A percentile compares a stretch with the other conserved stretches of the same genome.
Evolutionary conservation across 2,113 vertebrate genomes (phyloP).

Genomic region (Callocephalon fimbriatum): DNA sequence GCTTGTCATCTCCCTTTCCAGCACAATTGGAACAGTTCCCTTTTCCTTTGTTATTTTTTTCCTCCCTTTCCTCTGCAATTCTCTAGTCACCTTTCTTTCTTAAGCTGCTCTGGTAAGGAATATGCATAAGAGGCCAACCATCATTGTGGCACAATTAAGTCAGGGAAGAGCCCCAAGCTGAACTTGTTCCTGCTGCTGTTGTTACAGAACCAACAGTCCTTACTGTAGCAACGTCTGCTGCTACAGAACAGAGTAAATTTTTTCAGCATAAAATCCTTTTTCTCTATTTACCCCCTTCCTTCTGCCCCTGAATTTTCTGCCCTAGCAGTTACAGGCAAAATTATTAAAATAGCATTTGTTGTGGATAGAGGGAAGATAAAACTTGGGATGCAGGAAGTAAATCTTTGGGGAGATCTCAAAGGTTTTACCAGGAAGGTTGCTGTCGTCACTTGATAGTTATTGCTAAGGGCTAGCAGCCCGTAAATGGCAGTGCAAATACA

Average conservation of each 20-base stretch:
- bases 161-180: not conserved
- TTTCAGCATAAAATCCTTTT: not conserved
- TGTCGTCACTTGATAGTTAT: not conserved
- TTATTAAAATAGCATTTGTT: not conserved
- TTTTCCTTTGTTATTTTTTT: not conserved
- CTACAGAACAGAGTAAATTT: not conserved
- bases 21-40: not conserved
- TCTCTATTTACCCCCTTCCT: not conserved
- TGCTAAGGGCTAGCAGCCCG: not conserved
- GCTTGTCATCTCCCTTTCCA: not conserved
- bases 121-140: not conserved
- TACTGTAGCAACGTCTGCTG: not conserved
- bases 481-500: not conserved
- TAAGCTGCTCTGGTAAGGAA: not conserved
- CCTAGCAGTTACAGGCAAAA: not conserved
- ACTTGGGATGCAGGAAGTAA: not conserved
- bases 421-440: not conserved
- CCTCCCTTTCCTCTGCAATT: not conserved
- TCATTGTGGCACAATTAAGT: not conserved
- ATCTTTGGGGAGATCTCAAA: not conserved
- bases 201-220: not conserved
- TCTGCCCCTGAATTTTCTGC: not conserved
- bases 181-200: not conserved
- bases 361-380: not conserved
- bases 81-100: not conserved